These are phyloP conservation scores for Ephialtes manifestator DNA, from an alignment of 2,888 invertebrate genomes.

Conservation along the genomic window DNA sequence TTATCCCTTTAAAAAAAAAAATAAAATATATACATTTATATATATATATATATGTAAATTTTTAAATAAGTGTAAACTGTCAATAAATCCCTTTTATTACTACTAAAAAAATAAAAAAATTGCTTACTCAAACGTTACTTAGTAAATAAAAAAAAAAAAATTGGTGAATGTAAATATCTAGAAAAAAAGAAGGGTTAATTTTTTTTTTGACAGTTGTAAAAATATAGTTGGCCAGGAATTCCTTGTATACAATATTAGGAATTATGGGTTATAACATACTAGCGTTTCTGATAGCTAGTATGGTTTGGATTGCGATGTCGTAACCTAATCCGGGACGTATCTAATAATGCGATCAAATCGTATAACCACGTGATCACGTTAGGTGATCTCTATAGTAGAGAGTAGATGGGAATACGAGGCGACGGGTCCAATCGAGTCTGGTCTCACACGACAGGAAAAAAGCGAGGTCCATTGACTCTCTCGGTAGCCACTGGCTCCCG, in stretches of 20 bases:
- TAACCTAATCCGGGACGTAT: conserved; percentile 63
- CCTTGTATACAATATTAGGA: not conserved
- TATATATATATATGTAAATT: too few relatives aligned
- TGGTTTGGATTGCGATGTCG: conserved; percentile 46
- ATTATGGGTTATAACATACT: not conserved
- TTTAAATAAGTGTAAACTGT: too few relatives aligned
- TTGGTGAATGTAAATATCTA: too few relatives aligned
- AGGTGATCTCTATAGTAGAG: not conserved
- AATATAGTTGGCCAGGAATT: not conserved
- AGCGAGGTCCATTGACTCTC: conserved; percentile 17
- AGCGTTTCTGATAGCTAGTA: not conserved
- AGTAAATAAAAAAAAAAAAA: too few relatives aligned
- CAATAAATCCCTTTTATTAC: too few relatives aligned
- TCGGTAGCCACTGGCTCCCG: not conserved
- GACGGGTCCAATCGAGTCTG: conserved; percentile 30
- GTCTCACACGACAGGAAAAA: conserved; percentile 18
- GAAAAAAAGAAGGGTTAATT: too few relatives aligned
- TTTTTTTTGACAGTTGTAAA: too few relatives aligned
- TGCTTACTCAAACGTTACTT: too few relatives aligned
- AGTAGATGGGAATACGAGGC: conserved; percentile 19
- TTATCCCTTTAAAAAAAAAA: too few relatives aligned
- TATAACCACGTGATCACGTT: conserved; percentile 56
- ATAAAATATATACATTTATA: too few relatives aligned
- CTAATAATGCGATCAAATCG: conserved; percentile 73
- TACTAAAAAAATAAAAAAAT: too few relatives aligned